Evolutionary conservation across 1,140 invertebrate genomes (phyloP), one percentile per base, ranked within the genome.

Genomic region (Neodiprion virginianus): DNA sequence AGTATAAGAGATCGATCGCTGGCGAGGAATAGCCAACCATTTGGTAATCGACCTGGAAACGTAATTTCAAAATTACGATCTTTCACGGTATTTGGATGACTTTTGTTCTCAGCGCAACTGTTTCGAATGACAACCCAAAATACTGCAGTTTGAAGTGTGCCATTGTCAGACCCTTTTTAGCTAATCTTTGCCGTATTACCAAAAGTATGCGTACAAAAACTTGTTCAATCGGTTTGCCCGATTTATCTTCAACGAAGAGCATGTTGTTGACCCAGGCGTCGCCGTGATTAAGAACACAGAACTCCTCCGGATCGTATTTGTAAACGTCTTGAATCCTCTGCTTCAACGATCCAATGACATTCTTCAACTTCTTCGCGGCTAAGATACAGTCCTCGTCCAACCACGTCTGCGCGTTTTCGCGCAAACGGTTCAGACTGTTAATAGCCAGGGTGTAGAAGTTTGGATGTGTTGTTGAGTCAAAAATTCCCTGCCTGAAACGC

Each of bases 1-100:
- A 90, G 69, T 89, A 89, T 9, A 87, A 76, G 4, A 90, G 61
- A 76, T 90, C 90, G 2, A 89, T 80, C 1, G 81, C 88, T 5
- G 88, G 88, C 47, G 87, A 89, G 1, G 82, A 82, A 67, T 85
- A 86, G 10, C 87, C 80, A 9, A 75, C 48, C 74, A 87, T 81
- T 82, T 90, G 89, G 75, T 85, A 90, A 74, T 90, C 89, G 21
- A 90, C 74, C 84, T 87, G 69, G 73, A 80, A 78, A 68, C 28
- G 72, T 10, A 40, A 72, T 28, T 67, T 73, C 40, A 28, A 14
- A 12, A n/a, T 72, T 72, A 9, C 0, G n/a, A 3, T 61, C 17
- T 72, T 40, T 40, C 28, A 40, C 28, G 28, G 28, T 40, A 40
- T 1, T 40, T 40, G 28, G 28, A 5, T 40, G 28, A 40, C 28